Base-by-base conservation (phyloP, 2,113 vertebrate genomes). In the Aspiorhynchus laticeps region DNA sequence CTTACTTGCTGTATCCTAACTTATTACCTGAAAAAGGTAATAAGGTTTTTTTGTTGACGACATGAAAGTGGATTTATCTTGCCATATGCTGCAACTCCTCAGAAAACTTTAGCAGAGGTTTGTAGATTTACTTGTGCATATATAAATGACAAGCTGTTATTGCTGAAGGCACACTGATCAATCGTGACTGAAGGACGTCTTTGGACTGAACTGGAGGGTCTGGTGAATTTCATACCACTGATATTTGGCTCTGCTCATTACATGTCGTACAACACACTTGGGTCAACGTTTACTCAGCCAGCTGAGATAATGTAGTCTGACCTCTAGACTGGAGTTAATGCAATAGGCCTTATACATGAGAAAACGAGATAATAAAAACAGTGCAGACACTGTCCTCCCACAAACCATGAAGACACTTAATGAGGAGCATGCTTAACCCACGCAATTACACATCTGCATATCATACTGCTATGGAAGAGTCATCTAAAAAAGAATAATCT, bases 241-340 rank as follows among this genome's bases (percentile, higher is more conserved):
- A 56, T 33, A 56, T 56, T 12, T 79, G 28, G 53, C 76, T 56
- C 10, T 0, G 12, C 24, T 77, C n/a, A 77, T 77, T 31, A 53
- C 46, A 53, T 78, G 75, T 78, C 28, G 24, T 19, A 51, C 43
- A 21, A 28, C 75, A 78, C 33, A 73, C 33, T 38, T 9, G 7
- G 26, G 15, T 53, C 46, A 78, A 7, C 2, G 48, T 24, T 56
- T 31, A 79, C 59, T 56, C 10, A 56, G 2, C 28, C 76, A 79
- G 76, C 76, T 24, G 9, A 48, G 76, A 79, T 79, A 33, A 56
- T 36, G 48, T 56, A 79, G 76, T 56, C 19, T 79, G 76, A 79
- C 48, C 76, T 78, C 48, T 76, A 77, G 65, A 33, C 65, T 67
- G 65, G 14, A 77, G 38, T 48, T 77, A 77, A 77, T 14, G 2